Base-by-base conservation (phyloP, 2,888 invertebrate species). In the Pollenia griseotomentosa region DNA sequence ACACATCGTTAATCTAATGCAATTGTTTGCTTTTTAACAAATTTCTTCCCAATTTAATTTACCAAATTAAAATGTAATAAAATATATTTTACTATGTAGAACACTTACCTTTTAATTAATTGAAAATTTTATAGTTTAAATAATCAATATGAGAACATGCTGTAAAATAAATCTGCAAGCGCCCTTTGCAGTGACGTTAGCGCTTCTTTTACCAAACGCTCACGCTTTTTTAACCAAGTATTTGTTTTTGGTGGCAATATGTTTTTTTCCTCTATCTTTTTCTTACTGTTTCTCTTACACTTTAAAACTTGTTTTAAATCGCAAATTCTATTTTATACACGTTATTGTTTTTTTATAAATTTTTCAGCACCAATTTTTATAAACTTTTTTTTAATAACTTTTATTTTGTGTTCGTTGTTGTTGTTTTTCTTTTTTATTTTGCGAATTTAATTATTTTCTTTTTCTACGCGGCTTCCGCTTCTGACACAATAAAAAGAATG, bases 381-480 rank as follows among this genome's bases (percentile, higher is more conserved):
- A 44, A 19, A 44, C 16, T 44, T 4, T 44, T 16, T 51, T 53
- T 33, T 4, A 59, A 42, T n/a, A 75, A 3, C 53, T 42, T 14
- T 75, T 55, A 6, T 19, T 65, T 65, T 23, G 14, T 12, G 16
- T 63, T 42, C 9, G 42, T 11, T 53, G 40, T 40, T 19, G 2
- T 19, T 11, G 16, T 55, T 48, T 73, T 33, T 16, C 42, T 48
- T 44, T 16, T 19, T 46, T 40, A n/a, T 71, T 55, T 71, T 23
- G 19, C 68, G 33, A 65, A 44, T 53, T 70, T 23, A 11, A 44
- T 46, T 16, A 8, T 9, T 57, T 78, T 63, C 5, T 65, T 73
- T 40, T 53, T 42, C 2, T 33, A 75, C 16, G 82, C 82, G 82
- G 82, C 74, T 75, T 68, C 48, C 44, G 51, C 59, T 75, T 53